phyloP scores from a whole-genome alignment of 2,888 invertebrate genomes.

The Aspidiotus rigidus region DNA sequence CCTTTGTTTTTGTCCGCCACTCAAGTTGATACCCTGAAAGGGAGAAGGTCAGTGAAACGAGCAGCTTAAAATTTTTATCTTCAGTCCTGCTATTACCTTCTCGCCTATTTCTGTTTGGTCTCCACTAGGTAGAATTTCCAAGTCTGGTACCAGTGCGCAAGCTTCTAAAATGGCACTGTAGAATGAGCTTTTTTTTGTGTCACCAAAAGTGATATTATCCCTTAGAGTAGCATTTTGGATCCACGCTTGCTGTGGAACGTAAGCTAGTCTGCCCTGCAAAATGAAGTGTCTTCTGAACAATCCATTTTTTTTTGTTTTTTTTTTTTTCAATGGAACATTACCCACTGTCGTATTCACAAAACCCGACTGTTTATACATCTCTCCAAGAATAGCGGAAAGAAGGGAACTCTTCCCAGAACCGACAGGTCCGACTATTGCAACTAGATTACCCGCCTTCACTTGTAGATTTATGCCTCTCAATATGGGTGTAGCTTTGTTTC shows the following conservation, averaged over 20 bases:
- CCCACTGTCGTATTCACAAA: slow-evolving; percentile 59
- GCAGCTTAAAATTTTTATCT: neutral
- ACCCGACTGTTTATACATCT: slow-evolving; percentile 79
- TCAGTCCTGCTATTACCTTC: slow-evolving; percentile 11
- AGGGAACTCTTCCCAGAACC: slow-evolving; percentile 85
- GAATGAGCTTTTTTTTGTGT: slow-evolving; percentile 55
- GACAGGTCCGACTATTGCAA: slow-evolving; percentile 80
- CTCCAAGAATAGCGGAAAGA: slow-evolving; percentile 74
- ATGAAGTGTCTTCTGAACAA: slow-evolving; percentile 1
- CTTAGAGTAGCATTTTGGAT: slow-evolving; percentile 90
- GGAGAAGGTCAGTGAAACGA: no score
- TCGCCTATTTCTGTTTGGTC: slow-evolving; percentile 92
- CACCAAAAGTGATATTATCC: slow-evolving; percentile 88
- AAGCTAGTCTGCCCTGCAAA: slow-evolving; percentile 55
- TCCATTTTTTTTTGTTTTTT: neutral
- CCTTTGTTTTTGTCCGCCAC: slow-evolving; percentile 88
- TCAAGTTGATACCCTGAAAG: slow-evolving; percentile 62
- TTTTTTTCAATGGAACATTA: no score
- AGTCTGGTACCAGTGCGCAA: slow-evolving; percentile 83
- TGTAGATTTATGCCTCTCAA: slow-evolving; percentile 66
- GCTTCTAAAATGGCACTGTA: slow-evolving; percentile 77
- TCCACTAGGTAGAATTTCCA: slow-evolving; percentile 88
- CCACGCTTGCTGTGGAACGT: slow-evolving; percentile 94
- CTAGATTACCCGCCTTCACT: slow-evolving; percentile 57
- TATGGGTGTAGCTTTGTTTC: slow-evolving; percentile 48